A percentile compares a stretch with the other conserved stretches of the same genome.
Evolutionary conservation across 2,113 vertebrate genomes (phyloP).

Genomic region (Pyrgilauda ruficollis): DNA sequence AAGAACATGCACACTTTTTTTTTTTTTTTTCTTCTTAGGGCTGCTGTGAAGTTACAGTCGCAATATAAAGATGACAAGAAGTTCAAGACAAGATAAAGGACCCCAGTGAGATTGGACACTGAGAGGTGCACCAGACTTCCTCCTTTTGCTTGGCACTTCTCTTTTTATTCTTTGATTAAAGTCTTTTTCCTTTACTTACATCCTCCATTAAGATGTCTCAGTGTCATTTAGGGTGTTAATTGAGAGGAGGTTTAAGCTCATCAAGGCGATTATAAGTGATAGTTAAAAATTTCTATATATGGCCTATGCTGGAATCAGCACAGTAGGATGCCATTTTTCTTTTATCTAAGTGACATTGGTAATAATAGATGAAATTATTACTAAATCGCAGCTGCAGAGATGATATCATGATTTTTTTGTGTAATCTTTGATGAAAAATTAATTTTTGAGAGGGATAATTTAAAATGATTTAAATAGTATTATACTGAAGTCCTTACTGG

Average conservation of each 20-base stretch:
- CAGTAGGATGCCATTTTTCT: constrained; percentile 87
- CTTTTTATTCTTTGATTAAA: constrained; percentile 80
- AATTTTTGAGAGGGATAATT: constrained; percentile 86
- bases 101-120: constrained; percentile 7
- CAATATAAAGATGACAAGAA: constrained; percentile 31
- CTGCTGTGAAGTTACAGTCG: background rate
- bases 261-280: constrained; percentile 96
- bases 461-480: constrained; percentile 88
- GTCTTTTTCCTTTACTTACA: constrained; percentile 82
- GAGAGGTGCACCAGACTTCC: constrained; percentile 39
- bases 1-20: background rate
- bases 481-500: constrained; percentile 80
- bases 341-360: constrained; percentile 90
- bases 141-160: constrained; percentile 39
- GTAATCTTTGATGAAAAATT: constrained; percentile 84
- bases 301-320: constrained; percentile 86
- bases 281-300: constrained; percentile 93
- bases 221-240: constrained; percentile 95
- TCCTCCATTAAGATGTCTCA: constrained; percentile 88
- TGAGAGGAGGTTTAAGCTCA: constrained; percentile 93
- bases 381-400: constrained; percentile 88
- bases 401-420: constrained; percentile 89
- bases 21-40: background rate
- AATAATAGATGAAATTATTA: constrained; percentile 95
- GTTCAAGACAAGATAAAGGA: constrained; percentile 33